Percentiles rank a stretch among this genome's conserved stretches.
These are phyloP conservation scores for Nasonia longicornis DNA, from an alignment of 1,140 invertebrate genomes.

Conservation along the genomic window DNA sequence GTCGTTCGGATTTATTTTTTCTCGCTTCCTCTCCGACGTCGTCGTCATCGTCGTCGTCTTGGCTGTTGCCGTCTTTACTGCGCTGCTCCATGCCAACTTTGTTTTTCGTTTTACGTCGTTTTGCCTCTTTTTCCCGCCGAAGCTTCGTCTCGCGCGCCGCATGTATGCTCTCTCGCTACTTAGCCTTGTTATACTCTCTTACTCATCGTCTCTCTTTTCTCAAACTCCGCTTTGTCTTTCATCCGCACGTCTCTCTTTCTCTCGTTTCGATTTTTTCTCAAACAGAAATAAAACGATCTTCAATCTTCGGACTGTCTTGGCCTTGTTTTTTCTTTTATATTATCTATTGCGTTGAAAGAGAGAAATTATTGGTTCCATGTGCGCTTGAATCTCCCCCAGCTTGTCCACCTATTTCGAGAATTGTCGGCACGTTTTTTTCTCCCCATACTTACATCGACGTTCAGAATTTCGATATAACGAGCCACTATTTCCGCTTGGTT, in stretches of 20 bases:
- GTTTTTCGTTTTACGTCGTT: constrained; percentile 7
- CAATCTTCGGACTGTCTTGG: neutral
- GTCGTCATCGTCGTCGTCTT: neutral
- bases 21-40: constrained; percentile 29
- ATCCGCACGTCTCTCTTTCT: neutral
- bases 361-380: constrained; percentile 54
- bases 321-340: constrained; percentile 44
- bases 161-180: constrained; percentile 4
- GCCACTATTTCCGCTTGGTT: constrained; percentile 22
- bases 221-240: constrained; percentile 16
- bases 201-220: neutral
- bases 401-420: constrained; percentile 54
- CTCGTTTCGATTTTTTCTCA: constrained; percentile 2
- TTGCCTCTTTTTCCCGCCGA: neutral
- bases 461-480: constrained; percentile 24
- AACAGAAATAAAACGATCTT: constrained; percentile 26
- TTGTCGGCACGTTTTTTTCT: constrained; percentile 34
- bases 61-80: constrained; percentile 17
- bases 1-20: constrained; percentile 39
- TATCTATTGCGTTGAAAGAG: constrained; percentile 38
- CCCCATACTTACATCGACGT: constrained; percentile 18
- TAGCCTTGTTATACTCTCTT: neutral
- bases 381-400: constrained; percentile 43
- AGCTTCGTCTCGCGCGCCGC: neutral
- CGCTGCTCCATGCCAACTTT: constrained; percentile 1